A percentile compares a stretch with the other conserved stretches of the same genome.
These are phyloP conservation scores for Nestor notabilis DNA, from an alignment of 2,113 vertebrate species.

Conservation along the genomic window DNA sequence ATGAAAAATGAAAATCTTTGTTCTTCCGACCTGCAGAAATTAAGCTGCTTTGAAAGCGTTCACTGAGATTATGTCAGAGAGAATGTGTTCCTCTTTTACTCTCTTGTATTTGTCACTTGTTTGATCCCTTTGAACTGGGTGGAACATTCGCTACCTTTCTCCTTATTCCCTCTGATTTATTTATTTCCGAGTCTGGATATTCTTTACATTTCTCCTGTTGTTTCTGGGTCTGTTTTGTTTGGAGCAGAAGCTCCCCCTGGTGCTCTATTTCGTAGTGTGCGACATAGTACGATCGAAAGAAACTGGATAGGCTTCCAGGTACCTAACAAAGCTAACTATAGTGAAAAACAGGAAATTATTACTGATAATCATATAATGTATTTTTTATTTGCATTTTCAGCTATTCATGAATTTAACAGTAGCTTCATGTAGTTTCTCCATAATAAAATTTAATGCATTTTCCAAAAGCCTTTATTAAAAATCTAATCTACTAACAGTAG, in stretches of 20 bases:
- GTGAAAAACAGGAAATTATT: not conserved
- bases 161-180: not conserved
- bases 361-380: not conserved
- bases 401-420: not conserved
- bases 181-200: not conserved
- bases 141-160: not conserved
- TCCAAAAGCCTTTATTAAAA: not conserved
- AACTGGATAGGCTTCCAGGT: not conserved
- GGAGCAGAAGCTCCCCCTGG: conserved; percentile 37
- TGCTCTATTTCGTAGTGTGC: not conserved
- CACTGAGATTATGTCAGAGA: not conserved
- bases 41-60: not conserved
- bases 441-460: not conserved
- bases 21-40: not conserved
- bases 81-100: not conserved
- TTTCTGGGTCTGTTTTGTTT: not conserved
- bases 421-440: not conserved
- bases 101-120: not conserved
- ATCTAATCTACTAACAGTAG: not conserved
- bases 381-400: not conserved
- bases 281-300: not conserved
- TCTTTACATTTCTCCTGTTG: rapidly evolving
- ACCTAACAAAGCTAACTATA: not conserved
- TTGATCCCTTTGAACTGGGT: not conserved
- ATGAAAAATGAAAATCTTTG: not conserved